phyloP scores from a whole-genome alignment of 2,113 vertebrate species.

The Saguinus imperator region DNA sequence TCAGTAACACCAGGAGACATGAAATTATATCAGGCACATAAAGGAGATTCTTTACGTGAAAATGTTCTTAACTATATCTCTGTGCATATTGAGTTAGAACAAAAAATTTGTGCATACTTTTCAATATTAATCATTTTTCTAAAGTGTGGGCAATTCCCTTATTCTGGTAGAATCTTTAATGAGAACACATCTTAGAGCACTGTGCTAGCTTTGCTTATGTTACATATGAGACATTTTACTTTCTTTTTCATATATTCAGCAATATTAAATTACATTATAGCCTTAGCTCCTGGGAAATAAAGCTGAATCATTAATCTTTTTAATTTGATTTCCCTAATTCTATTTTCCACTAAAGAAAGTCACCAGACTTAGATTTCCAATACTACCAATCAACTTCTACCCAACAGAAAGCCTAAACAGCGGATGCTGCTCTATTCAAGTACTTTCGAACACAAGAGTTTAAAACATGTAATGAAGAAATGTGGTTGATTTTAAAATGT shows the following conservation, averaged over 20 bases:
- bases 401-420: not conserved
- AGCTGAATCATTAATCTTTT: not conserved
- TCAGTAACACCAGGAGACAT: not conserved
- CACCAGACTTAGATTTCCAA: not conserved
- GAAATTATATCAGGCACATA: not conserved
- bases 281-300: not conserved
- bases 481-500: not conserved
- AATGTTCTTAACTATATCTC: not conserved
- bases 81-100: not conserved
- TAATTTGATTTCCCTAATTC: not conserved
- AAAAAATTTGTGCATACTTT: not conserved
- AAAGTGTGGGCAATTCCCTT: not conserved
- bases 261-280: conserved; percentile 17
- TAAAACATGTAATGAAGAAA: not conserved
- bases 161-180: not conserved
- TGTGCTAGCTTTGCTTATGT: not conserved
- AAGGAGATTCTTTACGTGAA: not conserved
- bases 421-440: not conserved
- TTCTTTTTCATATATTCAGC: not conserved
- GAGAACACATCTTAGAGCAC: not conserved
- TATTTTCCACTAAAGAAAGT: conserved; percentile 24
- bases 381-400: not conserved
- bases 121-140: not conserved
- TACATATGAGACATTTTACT: not conserved
- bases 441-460: not conserved